Base-by-base conservation (phyloP, 2,797 vertebrate genomes). In the Arvicola amphibius region DNA sequence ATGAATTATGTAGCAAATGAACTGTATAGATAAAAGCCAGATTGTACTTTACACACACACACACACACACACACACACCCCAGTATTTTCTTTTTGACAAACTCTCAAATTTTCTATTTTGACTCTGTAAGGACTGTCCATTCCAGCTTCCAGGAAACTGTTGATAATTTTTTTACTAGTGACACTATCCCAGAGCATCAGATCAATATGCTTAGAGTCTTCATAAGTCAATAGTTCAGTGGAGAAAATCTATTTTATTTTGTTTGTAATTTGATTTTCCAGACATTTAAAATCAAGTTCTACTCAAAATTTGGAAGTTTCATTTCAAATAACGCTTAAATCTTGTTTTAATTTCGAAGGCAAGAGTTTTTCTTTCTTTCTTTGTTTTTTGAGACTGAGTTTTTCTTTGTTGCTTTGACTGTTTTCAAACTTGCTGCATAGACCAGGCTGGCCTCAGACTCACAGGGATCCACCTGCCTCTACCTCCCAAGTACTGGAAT, bases 1-100 rank as follows among this genome's bases (percentile, higher is more conserved):
- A 85, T 77, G 73, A 78, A 51, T 93, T 90, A 85, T 80, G 4
- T 34, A 96, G 56, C 19, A 92, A 77, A 9, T 92, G 91, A 34
- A 89, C 59, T 97, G 91, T 93, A 73, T 85, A 48, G 3, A 95
- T 91, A 90, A 88, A 90, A 10, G 56, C 9, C 71, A 85, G 25
- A 78, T 95, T 48, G 12, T 32, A 34, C 4, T 56, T 19, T 46
- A 74, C 0, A 46, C 16, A 34, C 11, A 56, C 8, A 87, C 7
- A 71, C 59, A 40, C 16, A 46, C 37, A 63, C 25, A 43, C 34
- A 80, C 1, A 59, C 19, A 25, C 43, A n/a, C 6, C 2, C 37
- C 5, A 37, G 19, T 34, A 46, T 63, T 84, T 84, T 65, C 79
- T 80, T 27, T 90, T 89, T 88, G 25, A 93, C 77, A 92, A 77